These are phyloP conservation scores for Stichodactyla helianthus DNA, from an alignment of 64 coral and sea anemone genomes.

Conservation along the genomic window DNA sequence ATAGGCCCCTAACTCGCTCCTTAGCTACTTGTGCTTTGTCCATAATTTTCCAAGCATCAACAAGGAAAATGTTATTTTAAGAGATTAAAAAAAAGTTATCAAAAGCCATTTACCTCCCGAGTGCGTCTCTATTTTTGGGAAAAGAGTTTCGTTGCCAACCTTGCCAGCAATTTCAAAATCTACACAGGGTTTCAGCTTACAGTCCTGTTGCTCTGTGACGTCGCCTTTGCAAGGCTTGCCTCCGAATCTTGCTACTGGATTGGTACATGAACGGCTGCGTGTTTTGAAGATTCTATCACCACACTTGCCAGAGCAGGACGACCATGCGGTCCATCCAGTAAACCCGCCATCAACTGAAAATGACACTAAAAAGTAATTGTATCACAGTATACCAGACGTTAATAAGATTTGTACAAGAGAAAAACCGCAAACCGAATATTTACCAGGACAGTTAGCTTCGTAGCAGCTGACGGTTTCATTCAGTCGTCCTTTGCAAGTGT, in stretches of 20 bases:
- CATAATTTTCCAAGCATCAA: too few relatives aligned
- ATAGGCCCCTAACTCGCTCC: too few relatives aligned
- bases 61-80: too few relatives aligned
- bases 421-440: not conserved
- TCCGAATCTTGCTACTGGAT: constrained; percentile 22
- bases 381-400: not conserved
- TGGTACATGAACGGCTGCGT: constrained; percentile 22
- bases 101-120: not conserved
- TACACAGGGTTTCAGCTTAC: constrained; percentile 1
- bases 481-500: not conserved
- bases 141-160: not conserved
- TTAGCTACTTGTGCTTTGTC: too few relatives aligned
- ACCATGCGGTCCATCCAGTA: constrained; percentile 33
- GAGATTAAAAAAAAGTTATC: too few relatives aligned
- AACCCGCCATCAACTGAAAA: constrained; percentile 18
- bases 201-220: constrained; percentile 8
- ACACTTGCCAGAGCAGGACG: constrained; percentile 32
- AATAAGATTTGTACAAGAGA: not conserved
- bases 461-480: not conserved
- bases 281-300: constrained; percentile 4
- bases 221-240: constrained; percentile 26
- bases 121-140: not conserved
- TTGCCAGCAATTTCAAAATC: constrained; percentile 12
- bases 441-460: not conserved
- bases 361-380: too few relatives aligned